Base-by-base conservation (phyloP, 2,888 invertebrate species). In the Tethea ocularis region DNA sequence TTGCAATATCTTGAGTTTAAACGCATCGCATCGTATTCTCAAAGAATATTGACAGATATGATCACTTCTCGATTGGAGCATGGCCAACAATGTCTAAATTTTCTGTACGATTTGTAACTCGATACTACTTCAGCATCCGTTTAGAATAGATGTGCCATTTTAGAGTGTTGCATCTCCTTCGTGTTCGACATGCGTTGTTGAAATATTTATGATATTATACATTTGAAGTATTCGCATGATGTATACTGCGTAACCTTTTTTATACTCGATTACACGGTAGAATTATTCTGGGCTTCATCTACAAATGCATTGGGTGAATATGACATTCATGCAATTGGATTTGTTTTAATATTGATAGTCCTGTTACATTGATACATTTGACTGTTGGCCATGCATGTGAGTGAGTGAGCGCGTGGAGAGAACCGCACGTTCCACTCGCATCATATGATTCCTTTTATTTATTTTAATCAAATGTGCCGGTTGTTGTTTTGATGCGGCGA, bases 11-110 rank as follows among this genome's bases (percentile, higher is more conserved):
- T 77, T 73, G 72, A 77, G 71, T 83, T 83, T 83, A 86, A 88
- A 88, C 77, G 85, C 86, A 88, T 89, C 80, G 85, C 86, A 88
- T 89, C 80, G 83, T 85, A 84, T 84, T 80, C 81, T 86, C 86
- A 81, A 88, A 83, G 86, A 89, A 88, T 91, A 92, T 92, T 93
- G 92, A 93, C 93, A 92, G 88, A 91, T 92, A 93, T 92, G 92
- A 91, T 92, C 91, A 88, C 88, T 89, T 89, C 85, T 83, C 85
- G 77, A 88, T 91, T 93, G 93, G 93, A 92, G 77, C 82, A 72
- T 69, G 69, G 92, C 93, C 93, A 93, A 89, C 83, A 82, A 84
- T 82, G 83, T 87, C 87, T 88, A 87, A 86, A 88, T 90, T 88
- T 89, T 90, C 85, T 84, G 82, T 88, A 80, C 85, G 86, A 92